Base-by-base conservation (phyloP, 2,113 vertebrate species). In the Rhinopomastus cyanomelas region DNA sequence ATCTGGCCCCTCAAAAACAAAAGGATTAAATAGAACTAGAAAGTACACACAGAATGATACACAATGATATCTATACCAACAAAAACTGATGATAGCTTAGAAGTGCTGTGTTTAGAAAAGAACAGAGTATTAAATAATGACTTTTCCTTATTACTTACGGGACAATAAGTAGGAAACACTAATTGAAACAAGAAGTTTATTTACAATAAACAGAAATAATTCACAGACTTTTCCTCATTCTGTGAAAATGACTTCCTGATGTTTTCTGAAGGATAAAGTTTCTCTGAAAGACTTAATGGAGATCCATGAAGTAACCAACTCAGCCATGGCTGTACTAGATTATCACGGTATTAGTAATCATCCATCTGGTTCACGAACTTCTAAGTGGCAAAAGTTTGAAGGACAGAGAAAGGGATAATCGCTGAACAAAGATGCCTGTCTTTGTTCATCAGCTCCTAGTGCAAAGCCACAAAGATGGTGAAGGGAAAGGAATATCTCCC, bases 61-160 rank as follows among this genome's bases (percentile, higher is more conserved):
- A 57, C 20, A 71, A 61, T 12, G 6, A 1, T 42, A 7, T 29
- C 6, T 5, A 32, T 22, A 51, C 9, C 6, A 81, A 25, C 4
- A 77, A 46, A 87, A 62, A 7, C 0, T n/a, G n/a, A 1, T 27
- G 19, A 46, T 19, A 46, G 0, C 0, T 12, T 42, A 37, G 30
- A 65, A 80, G 5, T 14, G 11, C 1, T 42, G 8, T 19, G 5
- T 66, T 62, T 76, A 29, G 42, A 59, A 89, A 87, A 48, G 11
- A 80, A 3, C 2, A 53, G 5, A 6, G 1, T 18, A 73, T 37
- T 36, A 72, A 10, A 23, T 25, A 71, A 53, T n/a, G 1, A 30
- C 46, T 73, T 67, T 79, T 67, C 25, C 1, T 0, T 37, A 4
- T 52, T 93, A 88, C 34, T 78, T 3, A 20, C 88, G 68, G 14